Evolutionary conservation across 2,888 invertebrate genomes (phyloP), one percentile per base, ranked within the genome.

Genomic region (Hydrotaea diabolus): DNA sequence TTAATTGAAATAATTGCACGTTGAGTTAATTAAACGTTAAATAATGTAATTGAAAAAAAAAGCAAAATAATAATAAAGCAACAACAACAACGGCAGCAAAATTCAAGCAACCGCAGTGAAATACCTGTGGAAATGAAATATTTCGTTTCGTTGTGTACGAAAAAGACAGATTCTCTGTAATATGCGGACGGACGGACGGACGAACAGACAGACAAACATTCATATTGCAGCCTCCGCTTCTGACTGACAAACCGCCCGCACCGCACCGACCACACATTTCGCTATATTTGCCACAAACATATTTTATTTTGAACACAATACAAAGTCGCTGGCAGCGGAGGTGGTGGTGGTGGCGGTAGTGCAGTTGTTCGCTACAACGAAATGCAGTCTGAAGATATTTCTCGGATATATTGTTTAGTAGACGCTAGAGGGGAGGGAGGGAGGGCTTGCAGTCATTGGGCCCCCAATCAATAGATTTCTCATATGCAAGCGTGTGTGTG

Each of bases 1-100:
- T 90, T 91, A 91, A 92, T 91, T 92, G 91, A 91, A 91, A 92
- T 91, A 92, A 91, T 91, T 91, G 90, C 91, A 89, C 89, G 91
- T 90, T 91, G 89, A 92, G 91, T 91, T 92, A 92, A 91, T 92
- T 91, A 91, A 91, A 92, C 91, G 91, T 89, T 91, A 92, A 91
- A 92, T 91, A 91, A 89, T 91, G 89, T 91, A 92, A 91, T 91
- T 91, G 90, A 89, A 88, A 90, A 89, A 89, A 89, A 76, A 26
- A 64, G 26, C 66, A 64, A 55, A 19, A 55, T 11, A 55, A 46
- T 59, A 59, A 59, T 59, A 26, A 17, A 64, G 62, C 66, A 64
- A 73, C 80, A 80, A 31, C 81, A 73, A 80, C 53, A 74, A 74
- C 53, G 59, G 49, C 69, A 72, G 49, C 66, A 55, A 55, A 7